Evolutionary conservation across 1,140 invertebrate species (phyloP).

Genomic region (Apis mellifera): Amel_HAv3.1 CM009931.2:1926001-1926500

Average conservation of each 20-base stretch:
- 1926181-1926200: no score
- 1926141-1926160: no score
- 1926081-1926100: no score
- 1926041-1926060: no score
- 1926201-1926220: not conserved
- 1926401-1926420: not conserved
- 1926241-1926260: not conserved
- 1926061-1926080: no score
- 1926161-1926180: no score
- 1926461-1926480: not conserved
- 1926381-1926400: not conserved
- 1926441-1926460: not conserved
- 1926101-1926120: no score
- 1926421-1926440: not conserved
- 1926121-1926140: no score
- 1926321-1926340: not conserved
- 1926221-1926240: not conserved
- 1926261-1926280: not conserved
- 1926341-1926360: not conserved
- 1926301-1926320: not conserved
- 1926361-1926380: not conserved
- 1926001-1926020: no score
- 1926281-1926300: conserved; percentile 6
- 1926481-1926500: not conserved
- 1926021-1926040: no score